phyloP scores from a whole-genome alignment of 2,888 invertebrate species.

The Brenthis hecate region DNA sequence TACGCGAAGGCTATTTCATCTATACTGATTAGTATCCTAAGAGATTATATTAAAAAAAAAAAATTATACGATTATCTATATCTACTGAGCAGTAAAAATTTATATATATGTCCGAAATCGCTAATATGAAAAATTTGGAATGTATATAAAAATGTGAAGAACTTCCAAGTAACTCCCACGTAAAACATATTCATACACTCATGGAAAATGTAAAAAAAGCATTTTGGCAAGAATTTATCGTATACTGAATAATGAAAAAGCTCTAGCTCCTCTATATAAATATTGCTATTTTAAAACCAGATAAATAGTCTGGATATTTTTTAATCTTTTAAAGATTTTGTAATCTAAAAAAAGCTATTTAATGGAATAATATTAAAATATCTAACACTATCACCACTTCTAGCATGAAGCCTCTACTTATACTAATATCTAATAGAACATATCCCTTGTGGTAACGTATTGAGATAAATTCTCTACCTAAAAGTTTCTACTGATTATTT shows the following conservation, averaged over 20 bases:
- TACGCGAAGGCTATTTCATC: background rate
- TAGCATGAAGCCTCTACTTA: conserved; percentile 18
- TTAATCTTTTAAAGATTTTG: background rate
- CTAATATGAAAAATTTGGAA: conserved; percentile 14
- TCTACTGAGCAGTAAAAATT: conserved; percentile 4
- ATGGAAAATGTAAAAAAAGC: conserved; percentile 20
- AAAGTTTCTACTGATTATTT: conserved; percentile 14
- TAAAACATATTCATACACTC: conserved; percentile 12
- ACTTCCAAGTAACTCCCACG: no score
- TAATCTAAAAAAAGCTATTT: conserved; percentile 4
- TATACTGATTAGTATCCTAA: background rate
- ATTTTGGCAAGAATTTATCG: conserved; percentile 53
- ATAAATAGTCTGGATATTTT: background rate
- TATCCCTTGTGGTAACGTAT: conserved; percentile 25
- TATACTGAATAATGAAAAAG: conserved; percentile 33
- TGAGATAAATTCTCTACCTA: conserved; percentile 21
- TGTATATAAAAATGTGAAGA: conserved; percentile 6
- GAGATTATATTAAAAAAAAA: background rate
- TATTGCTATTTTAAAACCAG: background rate
- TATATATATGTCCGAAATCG: background rate
- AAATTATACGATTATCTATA: background rate
- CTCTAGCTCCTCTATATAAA: conserved; percentile 13
- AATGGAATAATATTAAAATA: conserved; percentile 15
- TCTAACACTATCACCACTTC: conserved; percentile 27
- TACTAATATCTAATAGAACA: conserved; percentile 12